These are phyloP conservation scores for Drosophila ficusphila DNA, from an alignment of 1,140 invertebrate species.

Conservation along the genomic window DNA sequence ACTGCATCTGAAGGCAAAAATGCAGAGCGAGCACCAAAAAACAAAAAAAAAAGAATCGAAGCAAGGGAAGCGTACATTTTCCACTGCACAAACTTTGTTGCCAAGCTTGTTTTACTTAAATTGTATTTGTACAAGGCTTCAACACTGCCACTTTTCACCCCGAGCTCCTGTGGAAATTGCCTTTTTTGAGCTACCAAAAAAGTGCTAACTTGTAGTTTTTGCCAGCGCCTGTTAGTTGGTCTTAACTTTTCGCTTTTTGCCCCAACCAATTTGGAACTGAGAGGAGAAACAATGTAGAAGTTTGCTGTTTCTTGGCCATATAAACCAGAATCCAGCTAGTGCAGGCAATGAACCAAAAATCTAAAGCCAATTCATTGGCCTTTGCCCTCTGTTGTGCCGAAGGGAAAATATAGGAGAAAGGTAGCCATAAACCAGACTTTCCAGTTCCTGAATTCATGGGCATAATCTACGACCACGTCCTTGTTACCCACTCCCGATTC, in stretches of 20 bases:
- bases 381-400: background rate
- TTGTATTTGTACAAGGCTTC: conserved; percentile 54
- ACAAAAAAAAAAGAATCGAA: conserved; percentile 12
- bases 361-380: conserved; percentile 20
- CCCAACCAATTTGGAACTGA: background rate
- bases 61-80: conserved; percentile 22
- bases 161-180: background rate
- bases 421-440: conserved; percentile 30
- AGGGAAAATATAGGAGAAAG: background rate
- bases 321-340: conserved; percentile 9
- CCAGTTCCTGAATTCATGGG: conserved; percentile 33
- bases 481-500: conserved; percentile 25
- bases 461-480: conserved; percentile 32
- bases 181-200: conserved; percentile 29
- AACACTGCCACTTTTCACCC: conserved; percentile 26
- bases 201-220: conserved; percentile 37
- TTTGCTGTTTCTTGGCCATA: conserved; percentile 12
- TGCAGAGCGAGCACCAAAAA: conserved; percentile 32
- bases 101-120: conserved; percentile 69
- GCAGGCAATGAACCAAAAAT: conserved; percentile 22
- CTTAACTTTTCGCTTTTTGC: background rate
- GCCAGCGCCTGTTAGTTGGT: conserved; percentile 20
- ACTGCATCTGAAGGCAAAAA: conserved; percentile 39
- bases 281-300: background rate
- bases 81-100: conserved; percentile 63